phyloP scores from a whole-genome alignment of 2,888 invertebrate species.

The Microctonus aethiopoides region DNA sequence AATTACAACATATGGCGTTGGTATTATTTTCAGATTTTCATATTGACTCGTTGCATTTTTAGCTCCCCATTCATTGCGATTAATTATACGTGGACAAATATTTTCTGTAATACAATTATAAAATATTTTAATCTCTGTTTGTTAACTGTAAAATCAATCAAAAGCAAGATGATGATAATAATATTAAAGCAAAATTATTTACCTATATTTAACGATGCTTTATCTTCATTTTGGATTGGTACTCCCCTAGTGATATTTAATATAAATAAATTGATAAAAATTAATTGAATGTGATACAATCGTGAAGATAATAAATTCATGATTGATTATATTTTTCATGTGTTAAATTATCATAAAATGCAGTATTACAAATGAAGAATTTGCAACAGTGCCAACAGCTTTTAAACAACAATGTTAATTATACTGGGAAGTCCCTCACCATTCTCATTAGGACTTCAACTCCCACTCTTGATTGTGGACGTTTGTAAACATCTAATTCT shows the following conservation, averaged over 20 bases:
- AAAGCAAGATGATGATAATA: no score
- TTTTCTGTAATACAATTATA: constrained; percentile 34
- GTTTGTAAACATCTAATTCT: neutral
- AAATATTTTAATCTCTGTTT: neutral
- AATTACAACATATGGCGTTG: constrained; percentile 61
- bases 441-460: constrained; percentile 46
- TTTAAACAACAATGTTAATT: constrained; percentile 53
- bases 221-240: neutral
- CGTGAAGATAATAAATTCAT: neutral
- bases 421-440: constrained; percentile 53
- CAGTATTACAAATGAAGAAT: constrained; percentile 42
- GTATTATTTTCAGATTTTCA: constrained; percentile 43
- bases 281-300: neutral
- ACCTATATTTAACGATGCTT: neutral
- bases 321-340: constrained; percentile 12
- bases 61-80: constrained; percentile 61
- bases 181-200: neutral
- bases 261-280: neutral
- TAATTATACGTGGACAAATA: constrained; percentile 55
- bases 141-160: neutral
- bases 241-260: neutral
- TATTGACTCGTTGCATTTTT: constrained; percentile 47
- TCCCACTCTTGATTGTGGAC: constrained; percentile 41
- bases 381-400: constrained; percentile 42
- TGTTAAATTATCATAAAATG: constrained; percentile 36